Evolutionary conservation across 2,888 invertebrate genomes (phyloP), one percentile per base, ranked within the genome.

Genomic region (Dolomedes plantarius): DNA sequence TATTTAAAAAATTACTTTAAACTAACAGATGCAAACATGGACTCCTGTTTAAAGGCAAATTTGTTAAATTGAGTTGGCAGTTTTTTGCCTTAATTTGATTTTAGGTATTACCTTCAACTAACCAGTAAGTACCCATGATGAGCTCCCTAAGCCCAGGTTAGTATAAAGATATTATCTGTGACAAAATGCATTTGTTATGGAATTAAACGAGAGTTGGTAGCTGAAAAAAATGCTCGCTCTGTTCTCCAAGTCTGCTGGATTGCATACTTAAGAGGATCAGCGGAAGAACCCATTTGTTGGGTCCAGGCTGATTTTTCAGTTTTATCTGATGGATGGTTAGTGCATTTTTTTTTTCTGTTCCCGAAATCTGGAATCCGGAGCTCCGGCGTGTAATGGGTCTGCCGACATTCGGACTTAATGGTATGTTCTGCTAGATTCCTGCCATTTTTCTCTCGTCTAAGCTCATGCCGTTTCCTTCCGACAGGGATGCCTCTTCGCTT

Each of bases 381-480:
- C 50, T 65, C 13, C 64, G 28, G 1, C n/a, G 11, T 65, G 31
- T 65, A 65, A 65, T 65, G 29, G 28, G 28, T 29, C 64, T 28
- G 31, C 29, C 16, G 64, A 28, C 31, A 29, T 65, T 65, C 31
- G 64, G 31, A 27, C 75, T 75, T 68, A 81, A 75, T 76, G 82
- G 71, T 76, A 76, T 83, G 82, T 83, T 76, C 41, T 71, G 23
- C 16, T 71, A 46, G 32, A 67, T 67, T 41, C 23, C 23, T 28
- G 62, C 71, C 7, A 39, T 78, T 62, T 80, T 74, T 81, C 69
- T 82, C 28, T 82, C 62, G 76, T 71, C 76, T 77, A 77, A 77
- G 76, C 67, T 83, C 77, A 83, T 83, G 77, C 77, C 83, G 83
- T 83, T 83, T 83, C 83, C 83, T 83, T 83, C 77, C 83, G 77